Evolutionary conservation across 1,140 invertebrate genomes (phyloP), one percentile per base, ranked within the genome.

Genomic region (Caenorhabditis brenneri): DNA sequence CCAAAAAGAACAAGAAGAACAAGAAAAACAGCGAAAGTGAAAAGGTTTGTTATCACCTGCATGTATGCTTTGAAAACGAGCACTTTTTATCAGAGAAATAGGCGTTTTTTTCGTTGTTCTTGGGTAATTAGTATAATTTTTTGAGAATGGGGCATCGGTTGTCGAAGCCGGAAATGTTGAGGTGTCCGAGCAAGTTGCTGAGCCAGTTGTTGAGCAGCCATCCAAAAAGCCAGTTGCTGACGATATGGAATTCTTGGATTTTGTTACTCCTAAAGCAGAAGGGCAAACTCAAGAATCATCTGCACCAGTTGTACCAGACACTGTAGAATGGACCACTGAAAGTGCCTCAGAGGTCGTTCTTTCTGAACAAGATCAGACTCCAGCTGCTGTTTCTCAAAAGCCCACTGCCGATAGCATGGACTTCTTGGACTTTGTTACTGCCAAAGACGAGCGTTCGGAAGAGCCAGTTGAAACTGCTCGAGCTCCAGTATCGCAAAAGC

Each of bases 341-440:
- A n/a, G n/a, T n/a, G n/a, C n/a, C 58, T 65, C n/a, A n/a, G n/a
- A 65, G 36, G 33, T 36, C 0, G 7, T 16, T 9, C 16, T 65
- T 65, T 65, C 16, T 36, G 29, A 65, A 65, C 29, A 65, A 31
- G 31, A 65, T 19, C 0, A 24, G n/a, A 51, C 33, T 15, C 29
- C 46, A 15, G 58, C 80, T 39, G 22, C 55, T 27, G 84, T 36
- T n/a, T 33, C 84, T 3, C 5, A 60, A 36, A 55, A 79, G 22
- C 58, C 60, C 27, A 48, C 81, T 42, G 55, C 46, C 39, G 79
- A 81, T 60, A 49, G 24, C 19, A 46, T 82, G 55, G 81, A 82
- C 39, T 82, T 82, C 42, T 49, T 82, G n/a, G 81, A 82, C 42
- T 82, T 82, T 69, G 81, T 82, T 10, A 65, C 74, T n/a, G 33